A percentile compares a stretch with the other conserved stretches of the same genome.
phyloP scores from a whole-genome alignment of 2,113 vertebrate genomes.

The Ornithorhynchus anatinus region DNA sequence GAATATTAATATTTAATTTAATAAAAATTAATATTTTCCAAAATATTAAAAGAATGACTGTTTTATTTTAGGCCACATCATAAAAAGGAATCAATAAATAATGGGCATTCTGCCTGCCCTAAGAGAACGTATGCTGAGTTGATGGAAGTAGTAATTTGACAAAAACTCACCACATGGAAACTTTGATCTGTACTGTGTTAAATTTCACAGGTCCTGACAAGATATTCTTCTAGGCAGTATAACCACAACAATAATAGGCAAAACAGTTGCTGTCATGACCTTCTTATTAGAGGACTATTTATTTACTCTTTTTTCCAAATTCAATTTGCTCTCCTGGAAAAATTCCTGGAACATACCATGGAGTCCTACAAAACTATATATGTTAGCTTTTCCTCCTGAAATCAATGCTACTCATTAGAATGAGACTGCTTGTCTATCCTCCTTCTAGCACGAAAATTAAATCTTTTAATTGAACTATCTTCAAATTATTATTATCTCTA shows the following conservation, averaged over 20 bases:
- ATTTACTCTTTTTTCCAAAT: slow-evolving; percentile 17
- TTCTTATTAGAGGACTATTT: slow-evolving; percentile 14
- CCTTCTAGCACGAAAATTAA: slow-evolving; percentile 36
- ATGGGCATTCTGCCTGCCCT: not conserved
- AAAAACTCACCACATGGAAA: not conserved
- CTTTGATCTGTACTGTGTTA: not conserved
- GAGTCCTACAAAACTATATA: slow-evolving; percentile 23
- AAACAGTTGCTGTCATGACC: not conserved
- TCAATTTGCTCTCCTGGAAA: slow-evolving; percentile 25
- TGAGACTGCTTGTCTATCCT: slow-evolving; percentile 30
- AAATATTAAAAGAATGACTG: too few species aligned
- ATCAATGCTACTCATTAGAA: slow-evolving; percentile 53
- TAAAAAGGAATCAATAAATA: not conserved
- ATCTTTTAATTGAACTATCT: too few species aligned
- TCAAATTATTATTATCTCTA: too few species aligned
- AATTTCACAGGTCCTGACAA: not conserved
- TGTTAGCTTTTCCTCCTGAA: slow-evolving; percentile 44
- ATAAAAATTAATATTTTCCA: too few species aligned
- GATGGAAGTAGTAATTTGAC: not conserved
- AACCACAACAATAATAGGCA: not conserved
- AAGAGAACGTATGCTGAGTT: not conserved
- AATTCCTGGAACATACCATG: slow-evolving; percentile 46
- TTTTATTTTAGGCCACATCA: slow-evolving; percentile 16
- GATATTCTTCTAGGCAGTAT: not conserved
- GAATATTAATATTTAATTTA: too few species aligned